Conservation (phyloP, 2,113 vertebrate genomes). For the Pterocles gutturalis region DNA sequence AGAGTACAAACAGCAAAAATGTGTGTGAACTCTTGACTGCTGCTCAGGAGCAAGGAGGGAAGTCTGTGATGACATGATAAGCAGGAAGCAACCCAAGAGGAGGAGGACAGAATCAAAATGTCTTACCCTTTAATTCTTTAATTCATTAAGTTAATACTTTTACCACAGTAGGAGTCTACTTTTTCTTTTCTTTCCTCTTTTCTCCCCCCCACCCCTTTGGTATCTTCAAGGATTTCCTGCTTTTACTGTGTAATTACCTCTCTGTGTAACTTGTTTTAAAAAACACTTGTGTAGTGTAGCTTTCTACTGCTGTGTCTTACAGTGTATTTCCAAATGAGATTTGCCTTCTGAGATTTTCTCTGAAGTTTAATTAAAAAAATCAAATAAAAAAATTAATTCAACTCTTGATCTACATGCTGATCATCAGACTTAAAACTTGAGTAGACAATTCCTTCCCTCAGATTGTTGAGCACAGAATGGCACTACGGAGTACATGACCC, state of each 20-base stretch:
- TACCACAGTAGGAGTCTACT: neutral
- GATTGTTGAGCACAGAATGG: neutral
- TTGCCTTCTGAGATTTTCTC: neutral
- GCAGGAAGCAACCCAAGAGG: neutral
- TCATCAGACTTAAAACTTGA: neutral
- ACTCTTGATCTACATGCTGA: neutral
- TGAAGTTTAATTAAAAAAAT: neutral
- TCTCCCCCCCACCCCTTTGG: accelerated
- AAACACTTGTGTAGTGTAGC: neutral
- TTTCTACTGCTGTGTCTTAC: neutral
- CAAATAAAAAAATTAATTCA: neutral
- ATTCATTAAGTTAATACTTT: neutral
- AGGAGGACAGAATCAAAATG: neutral
- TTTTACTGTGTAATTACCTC: neutral
- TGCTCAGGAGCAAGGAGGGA: neutral
- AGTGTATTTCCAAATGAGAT: neutral
- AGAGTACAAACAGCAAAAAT: neutral
- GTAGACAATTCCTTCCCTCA: neutral
- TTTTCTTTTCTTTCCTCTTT: neutral
- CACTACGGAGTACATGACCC: neutral
- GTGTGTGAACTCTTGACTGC: neutral
- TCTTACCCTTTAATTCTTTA: neutral
- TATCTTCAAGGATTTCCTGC: neutral
- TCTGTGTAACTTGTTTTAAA: neutral
- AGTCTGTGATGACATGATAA: neutral